Percentiles rank a stretch among this genome's conserved stretches.
Conservation (phyloP, 64 coral and sea anemone genomes). For the Hydrozoanthus tunicans region DNA sequence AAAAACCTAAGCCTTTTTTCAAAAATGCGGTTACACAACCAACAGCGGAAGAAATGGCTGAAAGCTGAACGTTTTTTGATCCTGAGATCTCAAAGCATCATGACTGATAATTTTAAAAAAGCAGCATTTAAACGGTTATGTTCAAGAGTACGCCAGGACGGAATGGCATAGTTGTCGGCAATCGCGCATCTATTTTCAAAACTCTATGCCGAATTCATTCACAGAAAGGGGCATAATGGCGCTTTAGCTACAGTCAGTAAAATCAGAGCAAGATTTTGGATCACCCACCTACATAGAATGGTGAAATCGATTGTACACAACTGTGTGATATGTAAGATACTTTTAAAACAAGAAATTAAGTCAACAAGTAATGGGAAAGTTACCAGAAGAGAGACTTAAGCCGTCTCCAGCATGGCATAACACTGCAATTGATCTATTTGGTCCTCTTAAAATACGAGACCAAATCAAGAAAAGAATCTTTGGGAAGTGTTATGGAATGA, state of each 20-base stretch:
- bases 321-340: slow-evolving; percentile 11
- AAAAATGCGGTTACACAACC: slow-evolving; percentile 18
- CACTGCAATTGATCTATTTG: background rate
- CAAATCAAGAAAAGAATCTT: background rate
- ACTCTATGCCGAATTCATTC: background rate
- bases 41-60: slow-evolving; percentile 5
- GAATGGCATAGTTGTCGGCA: background rate
- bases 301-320: background rate
- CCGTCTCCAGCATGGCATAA: background rate
- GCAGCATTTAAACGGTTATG: background rate
- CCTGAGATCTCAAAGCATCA: slow-evolving; percentile 21
- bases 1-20: slow-evolving; percentile 37
- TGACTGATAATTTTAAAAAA: slow-evolving; percentile 42
- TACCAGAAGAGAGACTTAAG: background rate
- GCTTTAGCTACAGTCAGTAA: background rate
- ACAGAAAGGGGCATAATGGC: background rate
- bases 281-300: background rate
- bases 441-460: background rate
- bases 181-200: background rate
- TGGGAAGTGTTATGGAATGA: background rate
- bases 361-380: background rate
- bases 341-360: background rate
- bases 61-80: slow-evolving; percentile 12
- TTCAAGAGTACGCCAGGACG: too few relatives aligned
- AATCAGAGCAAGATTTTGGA: slow-evolving; percentile 6